phyloP scores from a whole-genome alignment of 2,113 vertebrate species.

The Pitta sordida region DNA sequence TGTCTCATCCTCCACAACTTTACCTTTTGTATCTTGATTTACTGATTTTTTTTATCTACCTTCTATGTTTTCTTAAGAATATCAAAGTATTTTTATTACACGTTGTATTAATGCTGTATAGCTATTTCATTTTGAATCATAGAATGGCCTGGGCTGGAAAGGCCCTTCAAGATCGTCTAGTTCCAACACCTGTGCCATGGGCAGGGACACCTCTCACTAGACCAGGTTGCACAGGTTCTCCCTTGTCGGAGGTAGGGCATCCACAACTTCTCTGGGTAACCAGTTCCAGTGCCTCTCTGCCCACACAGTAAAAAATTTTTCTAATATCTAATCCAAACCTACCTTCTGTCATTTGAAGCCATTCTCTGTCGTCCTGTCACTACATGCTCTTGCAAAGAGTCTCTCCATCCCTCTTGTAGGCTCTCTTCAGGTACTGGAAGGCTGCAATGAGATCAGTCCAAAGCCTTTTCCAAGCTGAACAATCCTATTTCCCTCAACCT shows the following conservation, averaged over 20 bases:
- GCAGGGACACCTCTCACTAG: background rate
- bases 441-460: background rate
- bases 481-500: background rate
- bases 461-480: background rate
- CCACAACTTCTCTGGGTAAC: background rate
- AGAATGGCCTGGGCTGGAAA: background rate
- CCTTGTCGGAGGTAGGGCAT: background rate
- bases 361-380: background rate
- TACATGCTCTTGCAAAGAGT: background rate
- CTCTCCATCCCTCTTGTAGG: background rate
- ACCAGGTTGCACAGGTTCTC: background rate
- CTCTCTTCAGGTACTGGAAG: background rate
- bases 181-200: background rate
- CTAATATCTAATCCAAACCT: background rate
- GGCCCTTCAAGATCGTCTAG: background rate
- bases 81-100: background rate
- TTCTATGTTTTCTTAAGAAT: background rate
- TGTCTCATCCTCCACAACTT: background rate
- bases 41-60: background rate
- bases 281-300: background rate
- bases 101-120: constrained; percentile 1
- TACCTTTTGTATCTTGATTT: background rate
- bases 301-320: background rate
- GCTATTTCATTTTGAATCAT: background rate
- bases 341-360: background rate